A percentile compares a stretch with the other conserved stretches of the same genome.
Conservation (phyloP, 2,113 vertebrate genomes). For the Chionis minor region DNA sequence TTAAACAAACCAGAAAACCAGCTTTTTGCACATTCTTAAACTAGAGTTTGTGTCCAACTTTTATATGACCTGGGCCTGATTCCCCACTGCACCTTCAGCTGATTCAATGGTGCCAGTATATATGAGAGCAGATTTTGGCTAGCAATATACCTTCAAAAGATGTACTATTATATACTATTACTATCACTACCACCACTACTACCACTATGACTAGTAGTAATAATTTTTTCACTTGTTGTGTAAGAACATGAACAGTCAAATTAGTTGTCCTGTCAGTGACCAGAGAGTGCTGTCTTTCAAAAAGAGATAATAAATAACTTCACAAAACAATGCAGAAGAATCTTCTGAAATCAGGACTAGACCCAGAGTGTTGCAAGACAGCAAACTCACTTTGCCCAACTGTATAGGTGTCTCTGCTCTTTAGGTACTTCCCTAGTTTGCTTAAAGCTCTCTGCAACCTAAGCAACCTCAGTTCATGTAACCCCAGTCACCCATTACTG, state of each 20-base stretch:
- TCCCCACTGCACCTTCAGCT: not conserved
- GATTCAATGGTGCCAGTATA: not conserved
- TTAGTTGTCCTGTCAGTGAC: not conserved
- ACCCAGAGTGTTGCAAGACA: not conserved
- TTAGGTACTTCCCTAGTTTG: not conserved
- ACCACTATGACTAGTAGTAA: too few species aligned
- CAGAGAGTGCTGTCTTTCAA: not conserved
- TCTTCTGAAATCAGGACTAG: not conserved
- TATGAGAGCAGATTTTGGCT: not conserved
- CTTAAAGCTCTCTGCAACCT: not conserved
- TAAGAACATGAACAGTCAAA: not conserved
- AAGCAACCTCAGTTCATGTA: not conserved
- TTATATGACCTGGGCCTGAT: not conserved
- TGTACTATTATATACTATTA: not conserved
- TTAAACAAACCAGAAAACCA: not conserved
- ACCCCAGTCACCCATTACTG: not conserved
- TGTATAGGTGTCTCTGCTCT: not conserved
- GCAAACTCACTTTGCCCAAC: not conserved
- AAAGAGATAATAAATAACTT: not conserved
- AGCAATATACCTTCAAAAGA: not conserved
- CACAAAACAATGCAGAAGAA: not conserved
- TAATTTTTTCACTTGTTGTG: not conserved
- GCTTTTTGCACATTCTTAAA: not conserved
- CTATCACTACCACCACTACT: too few species aligned
- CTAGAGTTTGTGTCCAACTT: not conserved